Percentiles rank a stretch among this genome's conserved stretches.
Conservation (phyloP, 2,888 invertebrate species). For the Ectobius pallidus region DNA sequence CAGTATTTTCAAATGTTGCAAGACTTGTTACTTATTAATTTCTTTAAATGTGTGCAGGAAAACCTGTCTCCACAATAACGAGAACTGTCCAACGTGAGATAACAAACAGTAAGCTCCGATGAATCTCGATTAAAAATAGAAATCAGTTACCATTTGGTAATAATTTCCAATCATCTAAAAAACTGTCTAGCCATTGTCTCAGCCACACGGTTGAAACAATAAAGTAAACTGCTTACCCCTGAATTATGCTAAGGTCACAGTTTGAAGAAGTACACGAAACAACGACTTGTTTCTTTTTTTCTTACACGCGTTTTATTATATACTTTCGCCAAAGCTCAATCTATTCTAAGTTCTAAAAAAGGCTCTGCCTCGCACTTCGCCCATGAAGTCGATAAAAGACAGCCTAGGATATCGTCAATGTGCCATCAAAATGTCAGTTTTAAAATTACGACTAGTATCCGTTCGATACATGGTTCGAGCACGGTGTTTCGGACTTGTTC, state of each 20-base stretch:
- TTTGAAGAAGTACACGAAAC: neutral
- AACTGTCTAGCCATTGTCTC: no score
- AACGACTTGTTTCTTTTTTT: constrained; percentile 4
- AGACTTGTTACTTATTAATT: no score
- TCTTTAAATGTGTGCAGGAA: no score
- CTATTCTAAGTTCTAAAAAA: neutral
- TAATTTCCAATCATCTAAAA: no score
- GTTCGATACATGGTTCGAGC: neutral
- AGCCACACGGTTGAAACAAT: no score
- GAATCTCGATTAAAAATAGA: no score
- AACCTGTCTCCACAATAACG: no score
- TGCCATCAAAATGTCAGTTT: constrained; percentile 24
- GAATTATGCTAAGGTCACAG: constrained; percentile 2
- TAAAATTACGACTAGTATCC: constrained; percentile 2
- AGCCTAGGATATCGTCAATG: constrained; percentile 18
- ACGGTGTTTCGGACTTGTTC: constrained; percentile 9
- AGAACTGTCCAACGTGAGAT: no score
- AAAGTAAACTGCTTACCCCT: neutral
- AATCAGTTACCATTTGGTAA: no score
- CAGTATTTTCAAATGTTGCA: no score
- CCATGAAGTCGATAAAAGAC: constrained; percentile 15
- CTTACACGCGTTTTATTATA: constrained; percentile 11
- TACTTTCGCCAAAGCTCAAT: constrained; percentile 21
- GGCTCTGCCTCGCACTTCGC: constrained; percentile 11
- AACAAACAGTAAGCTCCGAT: no score